Conservation (phyloP, 1,140 invertebrate species). For the Caenorhabditis tropicalis region DNA sequence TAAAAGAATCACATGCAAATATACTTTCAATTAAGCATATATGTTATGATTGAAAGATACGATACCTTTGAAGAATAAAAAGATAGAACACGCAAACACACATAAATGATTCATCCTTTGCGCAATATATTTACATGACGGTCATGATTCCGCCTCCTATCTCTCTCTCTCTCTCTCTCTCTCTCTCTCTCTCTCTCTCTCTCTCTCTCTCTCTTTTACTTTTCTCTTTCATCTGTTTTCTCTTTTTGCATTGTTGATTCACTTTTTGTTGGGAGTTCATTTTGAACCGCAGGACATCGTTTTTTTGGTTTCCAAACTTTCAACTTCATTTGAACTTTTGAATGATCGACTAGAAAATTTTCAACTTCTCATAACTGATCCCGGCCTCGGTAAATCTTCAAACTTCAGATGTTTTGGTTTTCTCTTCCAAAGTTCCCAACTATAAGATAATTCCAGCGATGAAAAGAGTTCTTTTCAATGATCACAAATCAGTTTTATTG, state of each 20-base stretch:
- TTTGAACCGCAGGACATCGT: too few relatives aligned
- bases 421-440: too few relatives aligned
- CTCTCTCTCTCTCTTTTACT: not conserved
- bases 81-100: not conserved
- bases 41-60: not conserved
- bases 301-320: too few relatives aligned
- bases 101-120: not conserved
- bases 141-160: not conserved
- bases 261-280: too few relatives aligned
- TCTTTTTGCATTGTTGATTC: not conserved
- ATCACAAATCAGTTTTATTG: not conserved
- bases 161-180: not conserved
- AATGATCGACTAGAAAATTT: too few relatives aligned
- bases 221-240: not conserved
- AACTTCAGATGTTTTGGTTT: too few relatives aligned
- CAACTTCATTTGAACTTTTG: too few relatives aligned
- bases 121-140: not conserved
- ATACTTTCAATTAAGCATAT: too few relatives aligned
- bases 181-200: not conserved
- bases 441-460: too few relatives aligned
- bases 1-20: too few relatives aligned
- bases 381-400: too few relatives aligned
- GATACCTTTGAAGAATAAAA: not conserved
- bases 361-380: too few relatives aligned
- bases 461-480: not conserved